Percentiles rank a stretch among this genome's conserved stretches.
Conservation (phyloP, 2,113 vertebrate genomes). For the Rattus rattus region DNA sequence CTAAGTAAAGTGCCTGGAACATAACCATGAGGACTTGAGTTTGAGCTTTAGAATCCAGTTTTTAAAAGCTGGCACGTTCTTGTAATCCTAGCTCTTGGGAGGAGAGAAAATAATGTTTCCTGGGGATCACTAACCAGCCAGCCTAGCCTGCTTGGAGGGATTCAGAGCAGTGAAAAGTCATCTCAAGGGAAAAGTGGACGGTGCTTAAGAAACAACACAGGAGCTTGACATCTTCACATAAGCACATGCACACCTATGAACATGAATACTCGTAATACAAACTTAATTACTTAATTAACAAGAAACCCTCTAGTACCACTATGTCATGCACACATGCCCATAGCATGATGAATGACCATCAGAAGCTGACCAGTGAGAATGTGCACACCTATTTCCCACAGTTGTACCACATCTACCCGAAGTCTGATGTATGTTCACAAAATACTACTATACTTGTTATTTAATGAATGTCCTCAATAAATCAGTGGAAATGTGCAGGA, state of each 20-base stretch:
- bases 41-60: not conserved
- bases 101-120: not conserved
- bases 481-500: not conserved
- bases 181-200: not conserved
- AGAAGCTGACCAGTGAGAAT: not conserved
- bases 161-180: not conserved
- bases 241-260: not conserved
- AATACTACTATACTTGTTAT: not conserved
- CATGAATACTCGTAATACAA: not conserved
- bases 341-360: not conserved
- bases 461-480: slow-evolving; percentile 12
- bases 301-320: not conserved
- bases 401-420: not conserved
- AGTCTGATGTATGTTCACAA: not conserved
- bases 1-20: not conserved
- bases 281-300: not conserved
- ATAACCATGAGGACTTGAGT: not conserved
- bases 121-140: not conserved
- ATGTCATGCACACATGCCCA: not conserved
- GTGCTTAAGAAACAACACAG: not conserved
- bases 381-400: not conserved
- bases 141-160: not conserved
- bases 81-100: not conserved
- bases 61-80: not conserved
- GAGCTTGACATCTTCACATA: not conserved